phyloP scores from a whole-genome alignment of 2,113 vertebrate species.

The Tauraco erythrolophus region DNA sequence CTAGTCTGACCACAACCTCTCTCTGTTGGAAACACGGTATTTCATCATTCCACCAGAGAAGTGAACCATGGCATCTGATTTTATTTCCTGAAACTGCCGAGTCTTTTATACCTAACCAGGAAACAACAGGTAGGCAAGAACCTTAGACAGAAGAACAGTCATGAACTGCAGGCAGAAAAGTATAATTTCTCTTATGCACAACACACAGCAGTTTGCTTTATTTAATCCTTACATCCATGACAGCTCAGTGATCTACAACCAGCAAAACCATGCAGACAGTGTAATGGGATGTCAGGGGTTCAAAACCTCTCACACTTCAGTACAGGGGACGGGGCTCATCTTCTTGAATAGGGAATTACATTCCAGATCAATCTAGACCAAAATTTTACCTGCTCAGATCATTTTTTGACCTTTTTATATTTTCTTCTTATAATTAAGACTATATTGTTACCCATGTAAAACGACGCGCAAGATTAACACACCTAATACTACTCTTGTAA shows the following conservation, averaged over 20 bases:
- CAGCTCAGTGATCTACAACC: not conserved
- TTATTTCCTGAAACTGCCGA: not conserved
- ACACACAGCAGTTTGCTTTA: not conserved
- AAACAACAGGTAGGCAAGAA: not conserved
- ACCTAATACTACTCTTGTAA: not conserved
- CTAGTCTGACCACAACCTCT: not conserved
- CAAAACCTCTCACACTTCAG: not conserved
- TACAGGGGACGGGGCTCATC: accelerated
- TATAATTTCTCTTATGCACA: not conserved
- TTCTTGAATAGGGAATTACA: not conserved
- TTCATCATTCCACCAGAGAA: not conserved
- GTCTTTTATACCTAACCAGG: not conserved
- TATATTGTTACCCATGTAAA: accelerated
- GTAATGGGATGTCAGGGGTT: not conserved
- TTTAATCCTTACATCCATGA: not conserved
- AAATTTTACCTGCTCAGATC: not conserved
- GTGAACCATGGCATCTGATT: not conserved
- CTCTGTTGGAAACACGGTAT: not conserved
- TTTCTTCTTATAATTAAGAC: not conserved
- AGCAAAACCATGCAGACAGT: accelerated
- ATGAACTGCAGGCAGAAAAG: not conserved
- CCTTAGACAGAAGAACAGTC: not conserved
- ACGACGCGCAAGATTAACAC: accelerated
- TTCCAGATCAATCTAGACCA: not conserved
- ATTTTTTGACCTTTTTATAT: not conserved